phyloP scores from a whole-genome alignment of 2,797 vertebrate species.

The Ctenopoma kingsleyae region DNA sequence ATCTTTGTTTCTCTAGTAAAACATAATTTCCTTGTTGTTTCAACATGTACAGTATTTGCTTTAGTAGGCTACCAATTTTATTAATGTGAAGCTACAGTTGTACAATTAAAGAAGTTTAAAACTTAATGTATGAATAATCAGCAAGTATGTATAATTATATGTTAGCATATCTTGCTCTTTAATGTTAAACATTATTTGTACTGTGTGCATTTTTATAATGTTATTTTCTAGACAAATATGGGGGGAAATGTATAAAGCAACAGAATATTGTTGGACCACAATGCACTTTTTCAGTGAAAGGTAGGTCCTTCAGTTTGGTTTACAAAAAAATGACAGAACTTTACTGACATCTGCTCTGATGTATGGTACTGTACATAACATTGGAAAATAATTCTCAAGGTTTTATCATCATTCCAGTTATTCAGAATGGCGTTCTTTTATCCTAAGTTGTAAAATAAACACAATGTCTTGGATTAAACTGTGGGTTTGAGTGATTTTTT shows the following conservation, averaged over 20 bases:
- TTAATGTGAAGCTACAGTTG: conserved; percentile 87
- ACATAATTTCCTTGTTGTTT: conserved; percentile 93
- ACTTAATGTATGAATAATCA: conserved; percentile 93
- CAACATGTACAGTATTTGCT: conserved; percentile 92
- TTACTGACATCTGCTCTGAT: conserved; percentile 91
- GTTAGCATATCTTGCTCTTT: conserved; percentile 93
- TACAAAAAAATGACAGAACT: conserved; percentile 91
- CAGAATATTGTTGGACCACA: conserved; percentile 95
- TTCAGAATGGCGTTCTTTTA: conserved; percentile 93
- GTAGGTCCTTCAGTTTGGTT: conserved; percentile 95
- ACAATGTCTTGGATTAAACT: conserved; percentile 93
- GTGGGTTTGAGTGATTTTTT: conserved; percentile 71
- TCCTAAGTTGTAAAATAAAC: conserved; percentile 99
- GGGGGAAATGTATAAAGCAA: conserved; percentile 83
- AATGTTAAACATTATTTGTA: conserved; percentile 97
- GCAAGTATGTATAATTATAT: conserved; percentile 92
- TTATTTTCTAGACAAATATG: conserved; percentile 96
- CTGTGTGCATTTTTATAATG: conserved; percentile 98
- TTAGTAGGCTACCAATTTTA: conserved; percentile 91
- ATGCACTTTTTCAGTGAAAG: conserved; percentile 89
- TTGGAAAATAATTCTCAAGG: conserved; percentile 91
- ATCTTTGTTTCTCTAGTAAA: conserved; percentile 86
- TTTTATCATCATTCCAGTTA: conserved; percentile 95
- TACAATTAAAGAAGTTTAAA: conserved; percentile 84
- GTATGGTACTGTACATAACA: conserved; percentile 91